phyloP scores from a whole-genome alignment of 2,797 vertebrate genomes.

The Tenualosa thibaudeaui region DNA sequence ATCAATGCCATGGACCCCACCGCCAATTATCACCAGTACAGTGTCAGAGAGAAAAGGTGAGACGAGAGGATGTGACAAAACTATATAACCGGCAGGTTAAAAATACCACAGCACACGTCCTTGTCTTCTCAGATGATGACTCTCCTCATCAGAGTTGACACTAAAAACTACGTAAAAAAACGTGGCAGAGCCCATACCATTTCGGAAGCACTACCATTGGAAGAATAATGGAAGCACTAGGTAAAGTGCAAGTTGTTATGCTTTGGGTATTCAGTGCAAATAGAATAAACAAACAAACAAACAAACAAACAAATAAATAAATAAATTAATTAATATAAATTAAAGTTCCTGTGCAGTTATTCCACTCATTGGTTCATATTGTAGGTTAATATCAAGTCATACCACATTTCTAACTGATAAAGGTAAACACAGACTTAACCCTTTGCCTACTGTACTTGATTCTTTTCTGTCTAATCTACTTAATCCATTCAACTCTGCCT shows the following conservation, averaged over 20 bases:
- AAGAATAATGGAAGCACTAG: background rate
- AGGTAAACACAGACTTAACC: background rate
- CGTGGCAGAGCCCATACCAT: background rate
- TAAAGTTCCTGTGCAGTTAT: background rate
- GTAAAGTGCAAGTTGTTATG: background rate
- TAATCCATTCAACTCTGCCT: background rate
- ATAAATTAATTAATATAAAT: no score
- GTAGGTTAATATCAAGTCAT: background rate
- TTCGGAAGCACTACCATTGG: background rate
- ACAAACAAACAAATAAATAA: background rate
- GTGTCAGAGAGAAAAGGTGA: constrained; percentile 18
- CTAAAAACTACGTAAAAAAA: background rate
- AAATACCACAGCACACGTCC: background rate
- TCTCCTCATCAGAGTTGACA: background rate
- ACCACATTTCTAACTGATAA: background rate
- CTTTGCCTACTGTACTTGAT: background rate
- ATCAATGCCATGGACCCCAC: constrained; percentile 52
- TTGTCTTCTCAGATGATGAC: background rate
- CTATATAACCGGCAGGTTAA: background rate
- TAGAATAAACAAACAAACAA: background rate
- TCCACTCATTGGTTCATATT: background rate
- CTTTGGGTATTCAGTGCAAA: background rate
- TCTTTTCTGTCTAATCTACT: background rate
- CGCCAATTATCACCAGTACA: constrained; percentile 53
- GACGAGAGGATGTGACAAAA: background rate